Base-by-base conservation (phyloP, 2,113 vertebrate genomes). In the Corythornis madagascariensis region DNA sequence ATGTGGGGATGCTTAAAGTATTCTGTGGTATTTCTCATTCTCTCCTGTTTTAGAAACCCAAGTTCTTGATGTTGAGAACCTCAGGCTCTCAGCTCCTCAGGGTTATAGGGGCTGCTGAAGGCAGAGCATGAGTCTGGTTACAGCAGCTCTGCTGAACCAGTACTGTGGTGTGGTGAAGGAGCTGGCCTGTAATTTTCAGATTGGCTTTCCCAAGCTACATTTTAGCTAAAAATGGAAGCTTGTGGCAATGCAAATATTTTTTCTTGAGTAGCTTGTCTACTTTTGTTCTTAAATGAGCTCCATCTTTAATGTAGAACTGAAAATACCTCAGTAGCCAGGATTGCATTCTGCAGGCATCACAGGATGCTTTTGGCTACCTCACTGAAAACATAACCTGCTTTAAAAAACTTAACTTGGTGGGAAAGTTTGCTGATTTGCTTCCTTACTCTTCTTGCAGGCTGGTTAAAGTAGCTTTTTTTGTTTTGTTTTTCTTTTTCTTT, bases 211-310 rank as follows among this genome's bases (percentile, higher is more conserved):
- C 74, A 89, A 73, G 80, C 75, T 89, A 67, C 56, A 42, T 92
- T 92, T 94, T 90, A 90, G 57, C 88, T 93, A 94, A 95, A 95
- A 96, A 84, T 90, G 81, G 90, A 94, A 76, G 63, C 82, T 82
- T 86, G 60, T 95, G 88, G 90, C 79, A 75, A 50, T 63, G 55
- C 69, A 69, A 71, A 61, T 86, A 7, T 90, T 31, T 48, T 25
- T 56, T 88, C 69, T 65, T 26, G 42, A 87, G 85, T 91, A 50
- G 48, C 67, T 78, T 45, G 42, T 72, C 92, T 92, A 4, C 88
- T 93, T 93, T 31, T 81, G 53, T 53, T 84, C 80, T 93, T 78
- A 84, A 84, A 76, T 29, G 79, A 88, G 61, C 48, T 92, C 55
- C 50, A 31, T 80, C n/a, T 80, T 69, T 60, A 64, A 56, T 21